Evolutionary conservation across 2,888 invertebrate genomes (phyloP), one percentile per base, ranked within the genome.

Genomic region (Spilarctia lutea): DNA sequence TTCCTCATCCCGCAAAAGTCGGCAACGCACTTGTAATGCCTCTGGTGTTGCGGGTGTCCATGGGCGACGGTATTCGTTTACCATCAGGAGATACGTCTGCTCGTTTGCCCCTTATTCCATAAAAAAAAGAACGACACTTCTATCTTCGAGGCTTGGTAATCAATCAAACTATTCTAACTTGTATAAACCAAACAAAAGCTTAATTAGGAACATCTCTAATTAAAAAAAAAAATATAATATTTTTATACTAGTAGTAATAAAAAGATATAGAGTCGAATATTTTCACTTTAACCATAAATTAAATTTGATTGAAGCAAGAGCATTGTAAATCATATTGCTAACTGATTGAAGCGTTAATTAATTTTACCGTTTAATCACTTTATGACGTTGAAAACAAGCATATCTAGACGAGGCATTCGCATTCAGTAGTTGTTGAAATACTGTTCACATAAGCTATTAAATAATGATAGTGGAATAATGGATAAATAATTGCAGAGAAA

Each of bases 301-400:
- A 20, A 20, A 48, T 68, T 33, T 33, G 68, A 48, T 24, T 35
- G 2, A 56, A 4, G 8, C 33, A 35, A 4, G 35, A 4, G 16
- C n/a, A 52, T 33, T n/a, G 48, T 30, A 56, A 52, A n/a, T 35
- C 35, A 68, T 16, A 69, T 39, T 27, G n/a, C 56, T 8, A 69
- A 56, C 39, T 18, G 35, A 69, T 56, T 69, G n/a, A 3, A 56
- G 18, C 27, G n/a, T 18, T 69, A 39, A 69, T 69, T 69, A 69
- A 39, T 69, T 56, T 39, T 8, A 27, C 10, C 10, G 33, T 48
- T 20, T 10, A 45, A 30, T 30, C n/a, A 39, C 60, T 69, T 69
- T 39, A 52, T n/a, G 69, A 56, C 27, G 56, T 56, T 52, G n/a
- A 56, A 35, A 56, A 69, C 39, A 60, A n/a, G 35, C 18, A 2